Evolutionary conservation across 2,113 vertebrate species (phyloP).

Genomic region (Riparia riparia): DNA sequence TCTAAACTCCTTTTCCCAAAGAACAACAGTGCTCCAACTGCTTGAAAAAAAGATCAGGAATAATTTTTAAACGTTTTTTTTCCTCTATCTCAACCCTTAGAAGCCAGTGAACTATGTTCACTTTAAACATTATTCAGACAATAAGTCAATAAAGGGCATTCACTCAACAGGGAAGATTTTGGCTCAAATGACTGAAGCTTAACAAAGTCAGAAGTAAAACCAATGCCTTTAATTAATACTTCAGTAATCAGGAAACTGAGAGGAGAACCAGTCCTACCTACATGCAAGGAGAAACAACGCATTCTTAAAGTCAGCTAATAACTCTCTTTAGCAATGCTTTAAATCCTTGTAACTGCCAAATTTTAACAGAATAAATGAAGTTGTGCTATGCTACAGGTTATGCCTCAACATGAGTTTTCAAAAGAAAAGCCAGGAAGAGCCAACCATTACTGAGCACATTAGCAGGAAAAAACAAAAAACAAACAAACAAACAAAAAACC

Average conservation of each 20-base stretch:
- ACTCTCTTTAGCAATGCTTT: not conserved
- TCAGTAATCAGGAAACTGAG: not conserved
- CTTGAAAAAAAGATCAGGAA: not conserved
- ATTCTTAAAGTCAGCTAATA: not conserved
- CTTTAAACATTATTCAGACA: not conserved
- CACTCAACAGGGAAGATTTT: not conserved
- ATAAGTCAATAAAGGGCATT: not conserved
- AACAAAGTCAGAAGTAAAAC: not conserved
- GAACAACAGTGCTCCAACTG: not conserved
- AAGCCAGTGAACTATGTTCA: not conserved
- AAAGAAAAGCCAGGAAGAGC: not conserved
- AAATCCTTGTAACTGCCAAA: not conserved
- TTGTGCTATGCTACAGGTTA: not conserved
- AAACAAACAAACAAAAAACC: too few relatives aligned
- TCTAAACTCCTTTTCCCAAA: not conserved
- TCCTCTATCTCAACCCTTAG: not conserved
- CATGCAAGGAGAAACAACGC: not conserved
- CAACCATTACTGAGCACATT: not conserved
- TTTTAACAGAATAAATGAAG: not conserved
- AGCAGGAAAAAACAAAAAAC: too few relatives aligned
- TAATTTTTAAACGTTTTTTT: not conserved
- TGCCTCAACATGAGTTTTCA: not conserved
- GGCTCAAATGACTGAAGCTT: not conserved
- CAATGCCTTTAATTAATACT: not conserved
- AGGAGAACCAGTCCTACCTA: not conserved